Conservation (phyloP, 2,113 vertebrate species). For the Hylia prasina region DNA sequence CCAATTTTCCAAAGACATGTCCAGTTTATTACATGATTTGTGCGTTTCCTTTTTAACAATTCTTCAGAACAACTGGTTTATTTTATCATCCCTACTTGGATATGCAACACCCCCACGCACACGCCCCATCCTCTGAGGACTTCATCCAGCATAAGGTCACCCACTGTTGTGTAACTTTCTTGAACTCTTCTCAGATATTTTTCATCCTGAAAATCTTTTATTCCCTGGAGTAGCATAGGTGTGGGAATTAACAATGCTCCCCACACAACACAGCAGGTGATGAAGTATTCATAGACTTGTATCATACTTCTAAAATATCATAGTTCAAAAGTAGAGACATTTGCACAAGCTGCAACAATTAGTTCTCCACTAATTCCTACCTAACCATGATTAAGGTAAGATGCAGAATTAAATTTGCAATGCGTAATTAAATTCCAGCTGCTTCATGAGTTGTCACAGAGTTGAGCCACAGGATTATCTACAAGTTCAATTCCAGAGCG, state of each 20-base stretch:
- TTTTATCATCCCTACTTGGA: background rate
- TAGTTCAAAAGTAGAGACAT: background rate
- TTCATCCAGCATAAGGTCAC: background rate
- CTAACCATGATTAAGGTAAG: background rate
- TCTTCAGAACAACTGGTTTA: background rate
- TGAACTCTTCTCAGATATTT: background rate
- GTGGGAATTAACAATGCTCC: background rate
- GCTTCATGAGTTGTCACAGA: background rate
- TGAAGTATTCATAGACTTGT: background rate
- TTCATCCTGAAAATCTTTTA: background rate
- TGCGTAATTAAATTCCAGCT: background rate
- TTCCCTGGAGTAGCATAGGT: background rate
- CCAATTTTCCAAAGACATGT: background rate
- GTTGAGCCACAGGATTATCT: background rate
- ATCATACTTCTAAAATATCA: background rate
- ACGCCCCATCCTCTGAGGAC: background rate
- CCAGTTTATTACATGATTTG: background rate
- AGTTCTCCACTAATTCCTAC: background rate
- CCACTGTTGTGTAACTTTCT: background rate
- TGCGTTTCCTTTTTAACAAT: background rate
- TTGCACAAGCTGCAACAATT: background rate
- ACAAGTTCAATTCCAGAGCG: accelerated
- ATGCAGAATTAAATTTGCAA: background rate
- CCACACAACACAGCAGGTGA: background rate
- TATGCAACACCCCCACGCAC: background rate